phyloP scores from a whole-genome alignment of 2,113 vertebrate genomes.

The Theristicus caerulescens region DNA sequence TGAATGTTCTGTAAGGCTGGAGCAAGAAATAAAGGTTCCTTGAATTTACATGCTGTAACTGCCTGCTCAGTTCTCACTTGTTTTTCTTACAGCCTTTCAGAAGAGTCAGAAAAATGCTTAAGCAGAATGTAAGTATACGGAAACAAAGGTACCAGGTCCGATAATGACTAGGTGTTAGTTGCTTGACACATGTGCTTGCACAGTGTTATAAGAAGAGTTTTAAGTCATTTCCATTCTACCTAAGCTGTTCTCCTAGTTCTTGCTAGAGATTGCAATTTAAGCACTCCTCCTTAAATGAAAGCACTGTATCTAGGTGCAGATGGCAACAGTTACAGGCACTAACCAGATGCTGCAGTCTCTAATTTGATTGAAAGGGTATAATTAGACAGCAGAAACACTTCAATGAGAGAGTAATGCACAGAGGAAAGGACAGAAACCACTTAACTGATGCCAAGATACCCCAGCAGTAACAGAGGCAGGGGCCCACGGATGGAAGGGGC shows the following conservation, averaged over 20 bases:
- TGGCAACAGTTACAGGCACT: slow-evolving; percentile 89
- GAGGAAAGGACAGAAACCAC: slow-evolving; percentile 84
- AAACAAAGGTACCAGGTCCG: not conserved
- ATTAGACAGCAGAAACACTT: slow-evolving; percentile 96
- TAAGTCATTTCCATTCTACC: slow-evolving; percentile 49
- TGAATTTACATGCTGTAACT: not conserved
- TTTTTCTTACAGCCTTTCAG: not conserved
- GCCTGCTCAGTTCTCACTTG: not conserved
- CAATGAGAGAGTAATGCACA: slow-evolving; percentile 80
- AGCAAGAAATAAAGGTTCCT: not conserved
- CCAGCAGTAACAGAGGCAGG: slow-evolving; percentile 71
- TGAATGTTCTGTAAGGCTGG: not conserved
- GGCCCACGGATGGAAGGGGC: slow-evolving; percentile 65
- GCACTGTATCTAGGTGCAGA: slow-evolving; percentile 87
- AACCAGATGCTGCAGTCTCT: slow-evolving; percentile 94
- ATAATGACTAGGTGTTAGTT: not conserved
- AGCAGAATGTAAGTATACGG: not conserved
- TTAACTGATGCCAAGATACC: slow-evolving; percentile 80
- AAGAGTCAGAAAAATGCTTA: not conserved
- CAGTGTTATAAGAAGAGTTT: slow-evolving; percentile 44
- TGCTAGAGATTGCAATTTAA: slow-evolving; percentile 48
- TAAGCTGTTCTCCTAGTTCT: slow-evolving; percentile 42
- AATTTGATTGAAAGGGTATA: slow-evolving; percentile 96
- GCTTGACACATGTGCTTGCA: not conserved
- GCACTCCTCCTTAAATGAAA: slow-evolving; percentile 77